Evolutionary conservation across 2,797 vertebrate genomes (phyloP), one percentile per base, ranked within the genome.

Genomic region (Sebastolobus altivelis): DNA sequence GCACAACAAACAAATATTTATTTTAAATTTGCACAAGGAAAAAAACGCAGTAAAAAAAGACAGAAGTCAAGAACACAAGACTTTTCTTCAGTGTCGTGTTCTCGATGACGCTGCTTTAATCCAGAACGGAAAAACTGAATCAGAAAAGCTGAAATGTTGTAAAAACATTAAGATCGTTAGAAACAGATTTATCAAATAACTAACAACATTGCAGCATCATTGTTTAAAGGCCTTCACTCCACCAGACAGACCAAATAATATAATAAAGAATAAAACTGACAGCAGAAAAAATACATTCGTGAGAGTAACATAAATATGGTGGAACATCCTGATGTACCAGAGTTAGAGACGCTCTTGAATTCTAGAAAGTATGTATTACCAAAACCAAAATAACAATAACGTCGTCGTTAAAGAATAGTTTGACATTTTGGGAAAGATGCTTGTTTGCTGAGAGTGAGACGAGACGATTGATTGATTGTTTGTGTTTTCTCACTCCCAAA

Each of bases 201-300:
- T 37, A 43, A n/a, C 14, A 8, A 25, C 20, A 11, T 66, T 33
- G 65, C 43, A 49, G 66, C 46, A 33, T 46, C 25, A 29, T 12
- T 49, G 8, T 49, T 18, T 46, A 31, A 52, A 37, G 16, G 20
- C 16, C 29, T 74, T 74, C 60, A n/a, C 16, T 54, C 16, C 20
- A 31, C 27, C 49, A 66, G n/a, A 73, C 7, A 1, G 43, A 33
- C 3, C 8, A 20, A 58, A 33, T 56, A 16, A 43, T 5, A 11
- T 27, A 59, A 31, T 9, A 52, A 43, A 18, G n/a, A 72, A 25
- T 49, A 37, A n/a, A 68, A 54, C 3, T 7, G 56, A 29, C 55
- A 52, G 65, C 65, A 76, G 65, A 33, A 6, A 75, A 75, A 65
- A 52, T 40, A 65, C 35, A 58, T 75, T 56, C 35, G 1, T 56